A percentile compares a stretch with the other conserved stretches of the same genome.
Conservation (phyloP, 2,888 invertebrate genomes). For the Malachius bipustulatus region DNA sequence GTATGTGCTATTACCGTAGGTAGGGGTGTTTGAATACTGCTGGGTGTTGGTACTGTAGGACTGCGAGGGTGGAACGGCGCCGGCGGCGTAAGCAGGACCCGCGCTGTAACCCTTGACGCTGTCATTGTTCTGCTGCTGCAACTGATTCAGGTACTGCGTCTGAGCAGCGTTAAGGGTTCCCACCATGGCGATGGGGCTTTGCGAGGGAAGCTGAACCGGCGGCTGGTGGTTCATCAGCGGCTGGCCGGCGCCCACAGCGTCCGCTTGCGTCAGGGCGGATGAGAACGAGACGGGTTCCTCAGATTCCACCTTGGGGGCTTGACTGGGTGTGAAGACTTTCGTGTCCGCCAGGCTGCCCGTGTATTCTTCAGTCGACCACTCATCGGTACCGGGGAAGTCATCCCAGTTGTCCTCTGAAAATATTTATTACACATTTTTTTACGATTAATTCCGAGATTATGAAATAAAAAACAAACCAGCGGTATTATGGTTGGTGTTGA, state of each 20-base stretch:
- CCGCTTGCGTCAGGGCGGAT: background rate
- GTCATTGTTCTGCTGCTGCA: conserved; percentile 43
- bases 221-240: conserved; percentile 20
- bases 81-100: conserved; percentile 14
- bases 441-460: too few relatives aligned
- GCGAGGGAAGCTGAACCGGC: conserved; percentile 21
- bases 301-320: conserved; percentile 28
- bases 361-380: conserved; percentile 74
- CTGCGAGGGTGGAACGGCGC: conserved; percentile 11
- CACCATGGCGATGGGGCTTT: conserved; percentile 30
- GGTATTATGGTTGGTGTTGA: conserved; percentile 27
- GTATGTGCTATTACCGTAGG: conserved; percentile 25
- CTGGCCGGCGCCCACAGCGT: conserved; percentile 8
- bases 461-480: conserved; percentile 17
- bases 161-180: conserved; percentile 44
- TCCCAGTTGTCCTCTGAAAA: conserved; percentile 66
- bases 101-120: conserved; percentile 21
- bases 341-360: conserved; percentile 88
- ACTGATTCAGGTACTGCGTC: conserved; percentile 46
- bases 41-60: conserved; percentile 17
- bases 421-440: too few relatives aligned
- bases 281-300: conserved; percentile 11
- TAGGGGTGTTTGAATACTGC: conserved; percentile 23
- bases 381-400: conserved; percentile 39
- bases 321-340: conserved; percentile 78